Evolutionary conservation across 2,797 vertebrate genomes (phyloP), one percentile per base, ranked within the genome.

Genomic region (Acrossocheilus wenchowensis): DNA sequence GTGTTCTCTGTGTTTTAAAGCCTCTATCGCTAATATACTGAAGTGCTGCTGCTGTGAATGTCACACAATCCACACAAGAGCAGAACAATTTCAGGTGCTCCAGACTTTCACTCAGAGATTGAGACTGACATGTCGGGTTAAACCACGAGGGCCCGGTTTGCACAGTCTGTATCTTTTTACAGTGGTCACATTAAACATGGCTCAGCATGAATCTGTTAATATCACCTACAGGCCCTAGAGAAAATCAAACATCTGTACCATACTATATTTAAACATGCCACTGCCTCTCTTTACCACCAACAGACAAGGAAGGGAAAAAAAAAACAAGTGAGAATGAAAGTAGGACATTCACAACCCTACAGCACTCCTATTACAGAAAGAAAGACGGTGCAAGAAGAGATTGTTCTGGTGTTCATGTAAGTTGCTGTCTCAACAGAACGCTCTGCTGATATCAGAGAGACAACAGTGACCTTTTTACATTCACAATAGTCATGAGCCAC

Each of bases 271-370:
- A 94, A 92, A 93, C 92, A 72, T 88, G 34, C 72, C 89, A 89
- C 90, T 89, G 57, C 82, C 91, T 92, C 90, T 93, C 92, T 93
- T 92, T 45, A 79, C 90, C 92, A 92, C 91, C 89, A 87, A 34
- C 72, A 83, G 87, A 86, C 88, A 86, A 89, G 92, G 86, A 73
- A 81, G 85, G 64, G 89, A 72, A 83, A 36, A 36, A 68, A 81
- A 52, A 79, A 75, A 43, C 45, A 82, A 78, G 34, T 82, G 73
- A 91, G 91, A 92, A 92, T 92, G 89, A 93, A 95, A 94, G 92
- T 95, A 93, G 94, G 94, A 86, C 94, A 94, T 89, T 91, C 90
- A 86, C 89, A 86, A 90, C 91, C 94, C 94, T 92, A 90, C 88
- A 94, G 94, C 93, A 85, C 83, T 91, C 82, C 81, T 91, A 87